Conservation (phyloP, 92 coral and sea anemone species). For the Zoanthus gigantus region DNA sequence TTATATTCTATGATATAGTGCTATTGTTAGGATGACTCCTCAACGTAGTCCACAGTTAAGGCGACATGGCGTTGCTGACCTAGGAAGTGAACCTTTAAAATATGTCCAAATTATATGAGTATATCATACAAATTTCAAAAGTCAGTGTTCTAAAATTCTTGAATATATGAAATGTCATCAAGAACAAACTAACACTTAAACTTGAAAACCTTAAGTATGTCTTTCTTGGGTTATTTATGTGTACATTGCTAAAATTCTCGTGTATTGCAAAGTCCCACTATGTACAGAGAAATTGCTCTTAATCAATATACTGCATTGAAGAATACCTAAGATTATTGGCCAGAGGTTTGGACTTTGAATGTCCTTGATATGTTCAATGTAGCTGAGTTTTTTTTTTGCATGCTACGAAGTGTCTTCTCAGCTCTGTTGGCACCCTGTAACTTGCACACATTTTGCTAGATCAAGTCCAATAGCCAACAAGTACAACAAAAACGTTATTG, state of each 20-base stretch:
- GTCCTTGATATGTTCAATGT: background rate
- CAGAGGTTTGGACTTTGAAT: too few relatives aligned
- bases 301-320: background rate
- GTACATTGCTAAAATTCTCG: too few relatives aligned
- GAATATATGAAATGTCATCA: background rate
- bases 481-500: background rate
- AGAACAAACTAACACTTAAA: background rate
- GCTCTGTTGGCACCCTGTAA: background rate
- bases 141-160: background rate
- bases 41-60: background rate
- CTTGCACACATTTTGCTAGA: background rate
- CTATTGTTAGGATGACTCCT: background rate
- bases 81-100: background rate
- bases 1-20: too few relatives aligned
- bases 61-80: background rate
- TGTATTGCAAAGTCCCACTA: too few relatives aligned
- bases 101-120: background rate
- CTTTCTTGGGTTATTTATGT: too few relatives aligned
- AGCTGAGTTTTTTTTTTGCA: background rate
- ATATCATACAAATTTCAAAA: background rate
- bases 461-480: background rate
- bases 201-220: background rate
- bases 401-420: background rate
- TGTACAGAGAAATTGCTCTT: too few relatives aligned
- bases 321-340: too few relatives aligned